Evolutionary conservation across 2,113 vertebrate species (phyloP), one percentile per base, ranked within the genome.

Genomic region (Lates calcarifer): DNA sequence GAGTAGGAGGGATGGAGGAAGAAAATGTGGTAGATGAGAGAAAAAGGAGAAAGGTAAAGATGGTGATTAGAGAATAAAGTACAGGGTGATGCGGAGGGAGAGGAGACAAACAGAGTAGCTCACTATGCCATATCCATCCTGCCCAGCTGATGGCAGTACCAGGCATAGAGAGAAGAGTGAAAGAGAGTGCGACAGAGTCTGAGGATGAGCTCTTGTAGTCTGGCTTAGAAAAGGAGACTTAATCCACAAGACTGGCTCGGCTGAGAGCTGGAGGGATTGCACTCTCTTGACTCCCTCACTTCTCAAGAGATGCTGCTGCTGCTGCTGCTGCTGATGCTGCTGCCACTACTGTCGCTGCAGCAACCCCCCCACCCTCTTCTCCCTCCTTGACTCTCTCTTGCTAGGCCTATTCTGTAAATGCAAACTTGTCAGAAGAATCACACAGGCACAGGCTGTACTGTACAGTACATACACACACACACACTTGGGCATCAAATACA

Each of bases 41-140:
- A 26, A 26, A 72, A 74, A 77, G n/a, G 14, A 60, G 24, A 68
- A 4, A n/a, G 39, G 26, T 17, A 10, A 51, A 74, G 73, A 47
- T 65, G 60, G 37, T 67, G n/a, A 55, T 60, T 33, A 49, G 29
- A 43, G 67, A 45, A 37, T 58, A 49, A 68, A 81, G 77, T 47
- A 26, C 12, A 64, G 58, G 58, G 57, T 17, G 51, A 70, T 45
- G 53, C 22, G 5, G 49, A 60, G 24, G 28, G 28, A 82, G 35
- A 57, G 79, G 56, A 80, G 26, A 74, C 22, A 76, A 84, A 81
- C 11, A 60, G 88, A 94, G 93, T 93, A 93, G 95, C 95, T 95
- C 93, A 93, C 93, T 93, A 90, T 92, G 87, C 86, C 93, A 90
- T 88, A 91, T 94, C 92, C 87, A 89, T 81, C n/a, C 63, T 78